These are phyloP conservation scores for Orthosia gracilis DNA, from an alignment of 2,888 invertebrate genomes.

Conservation along the genomic window DNA sequence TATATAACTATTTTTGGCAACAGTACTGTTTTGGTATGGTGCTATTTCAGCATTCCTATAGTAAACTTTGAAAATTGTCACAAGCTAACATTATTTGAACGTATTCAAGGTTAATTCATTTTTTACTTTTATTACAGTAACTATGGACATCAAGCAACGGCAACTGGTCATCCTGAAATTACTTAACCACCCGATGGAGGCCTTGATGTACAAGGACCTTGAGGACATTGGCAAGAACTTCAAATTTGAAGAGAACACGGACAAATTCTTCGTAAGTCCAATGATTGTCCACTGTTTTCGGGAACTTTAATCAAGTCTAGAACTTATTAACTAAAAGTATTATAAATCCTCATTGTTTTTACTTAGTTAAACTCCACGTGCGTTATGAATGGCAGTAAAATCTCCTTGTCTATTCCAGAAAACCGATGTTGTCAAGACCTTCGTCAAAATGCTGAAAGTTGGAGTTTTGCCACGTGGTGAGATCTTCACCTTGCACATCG, in stretches of 20 bases:
- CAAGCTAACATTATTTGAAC: neutral
- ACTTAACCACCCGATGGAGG: conserved; percentile 88
- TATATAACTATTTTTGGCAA: too few species aligned
- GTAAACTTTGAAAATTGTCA: neutral
- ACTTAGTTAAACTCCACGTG: too few species aligned
- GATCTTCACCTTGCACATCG: conserved; percentile 88
- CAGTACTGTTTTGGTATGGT: neutral
- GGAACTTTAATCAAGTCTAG: neutral
- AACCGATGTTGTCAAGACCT: conserved; percentile 91
- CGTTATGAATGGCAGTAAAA: too few species aligned
- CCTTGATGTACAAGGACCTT: conserved; percentile 87
- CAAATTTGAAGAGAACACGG: conserved; percentile 83
- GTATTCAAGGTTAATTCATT: neutral
- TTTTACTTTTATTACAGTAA: conserved; percentile 75
- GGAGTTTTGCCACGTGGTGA: conserved; percentile 91
- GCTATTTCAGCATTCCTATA: neutral
- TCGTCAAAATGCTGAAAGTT: conserved; percentile 88
- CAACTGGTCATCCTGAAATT: conserved; percentile 89
- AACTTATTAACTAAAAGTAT: neutral
- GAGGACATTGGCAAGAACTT: conserved; percentile 83
- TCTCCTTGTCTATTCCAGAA: conserved; percentile 81
- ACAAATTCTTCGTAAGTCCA: conserved; percentile 59
- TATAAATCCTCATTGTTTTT: neutral
- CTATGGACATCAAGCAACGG: conserved; percentile 82
- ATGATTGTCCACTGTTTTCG: neutral